Base-by-base conservation (phyloP, 2,888 invertebrate species). In the Barypeithes pellucidus region DNA sequence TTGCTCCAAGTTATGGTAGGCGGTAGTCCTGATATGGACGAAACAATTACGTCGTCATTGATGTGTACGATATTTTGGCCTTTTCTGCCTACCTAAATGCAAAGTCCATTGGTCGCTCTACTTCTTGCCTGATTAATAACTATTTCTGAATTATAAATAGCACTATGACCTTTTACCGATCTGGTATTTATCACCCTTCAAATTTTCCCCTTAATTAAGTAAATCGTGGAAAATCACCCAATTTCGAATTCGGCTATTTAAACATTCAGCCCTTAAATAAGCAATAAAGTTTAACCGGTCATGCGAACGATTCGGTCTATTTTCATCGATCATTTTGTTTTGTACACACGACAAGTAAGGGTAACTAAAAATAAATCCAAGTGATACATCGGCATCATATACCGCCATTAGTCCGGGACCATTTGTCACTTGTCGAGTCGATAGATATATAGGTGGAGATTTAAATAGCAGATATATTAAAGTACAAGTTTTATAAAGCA, bases 341-440 rank as follows among this genome's bases (percentile, higher is more conserved):
- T 57, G 54, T 57, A 57, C 54, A 57, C 54, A 57, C 54, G 54
- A 36, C 52, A 57, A 57, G 54, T 57, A 57, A 57, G 33, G 54
- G 54, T 57, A 57, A 33, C 54, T 57, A 57, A 57, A 57, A 57
- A 57, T 57, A 57, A 57, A 57, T 57, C 33, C 54, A 57, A 16
- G 33, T 57, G 33, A 57, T 57, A 57, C 33, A 57, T 33, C 54
- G 33, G 18, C n/a, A 47, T 47, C 16, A 2, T 16, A 2, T 20
- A 29, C 29, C 29, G 1, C 2, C 1, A 29, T 1, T 47, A 50
- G 50, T 50, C 22, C 50, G 20, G 5, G 50, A 20, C 18, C 47
- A 45, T 47, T 20, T 20, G 47, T 20, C 20, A 43, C 39, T 39
- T 39, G 39, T 39, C 12, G 9, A 39, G n/a, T n/a, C 12, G 39